A percentile compares a stretch with the other conserved stretches of the same genome.
These are phyloP conservation scores for Yasuhikotakia modesta DNA, from an alignment of 2,797 vertebrate genomes.

Conservation along the genomic window DNA sequence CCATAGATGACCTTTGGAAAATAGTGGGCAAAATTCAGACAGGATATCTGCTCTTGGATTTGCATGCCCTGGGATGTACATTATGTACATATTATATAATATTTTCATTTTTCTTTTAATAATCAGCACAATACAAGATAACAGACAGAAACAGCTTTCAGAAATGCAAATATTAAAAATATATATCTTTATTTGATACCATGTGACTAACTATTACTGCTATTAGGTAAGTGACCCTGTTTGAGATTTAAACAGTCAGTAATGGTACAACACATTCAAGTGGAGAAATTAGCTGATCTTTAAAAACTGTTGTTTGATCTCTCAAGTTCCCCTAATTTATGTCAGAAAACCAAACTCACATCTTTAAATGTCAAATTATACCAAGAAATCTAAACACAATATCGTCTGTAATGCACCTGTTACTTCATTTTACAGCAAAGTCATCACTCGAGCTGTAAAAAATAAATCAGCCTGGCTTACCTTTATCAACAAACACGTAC, in stretches of 20 bases:
- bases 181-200: background rate
- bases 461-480: slow-evolving; percentile 72
- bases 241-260: slow-evolving; percentile 19
- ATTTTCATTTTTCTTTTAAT: no score
- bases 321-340: background rate
- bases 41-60: no score
- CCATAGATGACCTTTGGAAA: no score
- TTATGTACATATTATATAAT: no score
- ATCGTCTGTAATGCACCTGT: slow-evolving; percentile 26
- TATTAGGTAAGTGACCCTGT: background rate
- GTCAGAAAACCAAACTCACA: slow-evolving; percentile 3
- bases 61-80: no score
- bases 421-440: slow-evolving; percentile 48
- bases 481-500: slow-evolving; percentile 68
- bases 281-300: background rate
- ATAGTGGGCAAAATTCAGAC: no score
- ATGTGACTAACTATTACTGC: background rate
- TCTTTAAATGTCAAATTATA: slow-evolving; percentile 12
- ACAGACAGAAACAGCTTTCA: background rate
- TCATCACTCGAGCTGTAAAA: slow-evolving; percentile 38
- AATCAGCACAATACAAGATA: background rate
- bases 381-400: slow-evolving; percentile 14
- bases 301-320: background rate
- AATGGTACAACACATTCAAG: background rate
- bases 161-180: no score